phyloP scores from a whole-genome alignment of 2,888 invertebrate species.

The Luffia ferchaultella region DNA sequence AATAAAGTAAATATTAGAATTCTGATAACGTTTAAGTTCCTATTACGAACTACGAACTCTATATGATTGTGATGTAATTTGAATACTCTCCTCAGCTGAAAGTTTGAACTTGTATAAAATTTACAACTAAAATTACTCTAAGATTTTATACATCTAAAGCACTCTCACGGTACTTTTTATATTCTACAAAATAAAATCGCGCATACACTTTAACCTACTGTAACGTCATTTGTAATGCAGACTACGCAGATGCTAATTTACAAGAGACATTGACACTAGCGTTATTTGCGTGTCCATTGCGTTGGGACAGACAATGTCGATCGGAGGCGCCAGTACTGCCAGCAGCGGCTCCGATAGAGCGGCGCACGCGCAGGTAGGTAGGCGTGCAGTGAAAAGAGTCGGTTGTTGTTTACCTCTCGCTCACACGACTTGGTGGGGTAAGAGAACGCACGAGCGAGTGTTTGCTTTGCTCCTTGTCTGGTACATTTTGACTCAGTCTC shows the following conservation, averaged over 20 bases:
- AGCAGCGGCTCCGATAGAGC: slow-evolving; percentile 12
- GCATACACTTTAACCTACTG: not conserved
- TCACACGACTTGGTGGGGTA: slow-evolving; percentile 49
- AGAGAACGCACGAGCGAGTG: slow-evolving; percentile 46
- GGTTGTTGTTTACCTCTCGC: slow-evolving; percentile 26
- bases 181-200: too few species aligned
- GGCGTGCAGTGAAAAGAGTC: slow-evolving; percentile 19
- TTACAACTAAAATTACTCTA: too few species aligned
- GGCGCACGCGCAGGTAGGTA: slow-evolving; percentile 56
- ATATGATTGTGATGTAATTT: too few species aligned
- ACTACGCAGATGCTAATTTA: slow-evolving; percentile 19
- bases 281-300: slow-evolving; percentile 39
- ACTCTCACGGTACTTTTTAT: too few species aligned
- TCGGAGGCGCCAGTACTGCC: too few species aligned
- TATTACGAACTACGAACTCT: too few species aligned
- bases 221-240: too few species aligned
- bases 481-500: slow-evolving; percentile 66
- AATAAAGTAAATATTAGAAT: too few species aligned
- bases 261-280: slow-evolving; percentile 55
- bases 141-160: too few species aligned
- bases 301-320: not conserved
- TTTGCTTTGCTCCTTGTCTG: slow-evolving; percentile 37
- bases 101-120: too few species aligned
- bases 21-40: too few species aligned
- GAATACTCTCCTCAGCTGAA: too few species aligned